Conservation (phyloP, 2,888 invertebrate genomes). For the Trachelus troglodyta region DNA sequence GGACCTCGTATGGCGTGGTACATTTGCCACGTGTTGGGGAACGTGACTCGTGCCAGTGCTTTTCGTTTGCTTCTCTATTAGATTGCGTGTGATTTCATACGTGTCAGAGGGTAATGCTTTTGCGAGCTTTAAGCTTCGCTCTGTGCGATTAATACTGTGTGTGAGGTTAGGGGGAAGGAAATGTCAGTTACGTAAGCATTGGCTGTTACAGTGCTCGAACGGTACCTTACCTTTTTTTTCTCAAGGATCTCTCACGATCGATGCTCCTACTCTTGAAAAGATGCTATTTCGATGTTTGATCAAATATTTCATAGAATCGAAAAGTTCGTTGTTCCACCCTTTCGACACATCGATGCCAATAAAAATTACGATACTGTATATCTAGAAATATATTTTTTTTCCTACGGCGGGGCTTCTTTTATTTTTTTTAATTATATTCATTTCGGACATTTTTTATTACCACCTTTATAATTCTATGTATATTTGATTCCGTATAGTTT, state of each 20-base stretch:
- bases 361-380: background rate
- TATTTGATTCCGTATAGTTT: background rate
- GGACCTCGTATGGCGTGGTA: background rate
- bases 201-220: background rate
- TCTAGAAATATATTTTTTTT: background rate
- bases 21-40: background rate
- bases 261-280: background rate
- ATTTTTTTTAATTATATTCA: background rate
- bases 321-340: too few species aligned
- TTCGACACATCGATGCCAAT: too few species aligned
- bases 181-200: background rate
- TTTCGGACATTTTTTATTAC: background rate
- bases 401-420: too few species aligned
- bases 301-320: background rate
- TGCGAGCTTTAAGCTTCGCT: background rate
- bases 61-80: background rate
- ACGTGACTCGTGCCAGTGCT: background rate
- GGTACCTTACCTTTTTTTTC: background rate
- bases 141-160: background rate
- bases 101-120: background rate
- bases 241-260: background rate
- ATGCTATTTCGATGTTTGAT: background rate
- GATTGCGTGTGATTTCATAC: background rate
- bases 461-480: too few species aligned
- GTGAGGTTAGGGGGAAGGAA: background rate